Conservation (phyloP, 2,888 invertebrate species). For the Myopa tessellatipennis region DNA sequence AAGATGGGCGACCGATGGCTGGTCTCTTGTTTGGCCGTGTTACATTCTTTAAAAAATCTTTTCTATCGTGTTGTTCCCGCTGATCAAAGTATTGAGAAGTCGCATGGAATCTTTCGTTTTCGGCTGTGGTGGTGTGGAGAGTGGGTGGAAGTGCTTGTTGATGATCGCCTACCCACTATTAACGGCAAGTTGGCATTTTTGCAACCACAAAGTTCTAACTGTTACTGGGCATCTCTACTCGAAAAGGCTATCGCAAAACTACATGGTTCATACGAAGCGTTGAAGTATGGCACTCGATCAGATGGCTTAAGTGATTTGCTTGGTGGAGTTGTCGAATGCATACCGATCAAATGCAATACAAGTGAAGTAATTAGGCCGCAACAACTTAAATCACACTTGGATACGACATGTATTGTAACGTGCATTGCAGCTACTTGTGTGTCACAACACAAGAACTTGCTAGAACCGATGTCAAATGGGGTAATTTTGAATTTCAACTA, state of each 20-base stretch:
- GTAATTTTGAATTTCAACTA: slow-evolving; percentile 85
- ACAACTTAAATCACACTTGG: slow-evolving; percentile 77
- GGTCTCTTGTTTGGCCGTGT: slow-evolving; percentile 86
- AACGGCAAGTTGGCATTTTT: slow-evolving; percentile 88
- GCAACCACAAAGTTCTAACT: slow-evolving; percentile 82
- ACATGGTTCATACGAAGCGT: slow-evolving; percentile 92
- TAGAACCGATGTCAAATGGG: slow-evolving; percentile 75
- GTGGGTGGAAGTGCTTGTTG: slow-evolving; percentile 90
- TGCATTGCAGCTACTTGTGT: slow-evolving; percentile 71
- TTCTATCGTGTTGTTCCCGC: slow-evolving; percentile 93
- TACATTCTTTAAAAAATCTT: slow-evolving; percentile 86
- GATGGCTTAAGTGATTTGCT: slow-evolving; percentile 90
- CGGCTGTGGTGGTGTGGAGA: slow-evolving; percentile 94
- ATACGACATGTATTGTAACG: slow-evolving; percentile 87
- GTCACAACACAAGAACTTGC: slow-evolving; percentile 70
- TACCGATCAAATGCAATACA: slow-evolving; percentile 76
- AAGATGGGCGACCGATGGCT: slow-evolving; percentile 94
- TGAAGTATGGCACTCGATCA: slow-evolving; percentile 89
- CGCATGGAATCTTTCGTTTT: slow-evolving; percentile 86
- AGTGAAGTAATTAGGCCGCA: slow-evolving; percentile 73
- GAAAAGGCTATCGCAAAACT: slow-evolving; percentile 97
- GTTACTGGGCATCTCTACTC: slow-evolving; percentile 89
- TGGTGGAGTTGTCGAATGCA: slow-evolving; percentile 88
- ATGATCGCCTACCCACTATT: slow-evolving; percentile 89
- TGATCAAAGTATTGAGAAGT: slow-evolving; percentile 82